Evolutionary conservation across 2,113 vertebrate genomes (phyloP), one percentile per base, ranked within the genome.

Genomic region (Channa argus): DNA sequence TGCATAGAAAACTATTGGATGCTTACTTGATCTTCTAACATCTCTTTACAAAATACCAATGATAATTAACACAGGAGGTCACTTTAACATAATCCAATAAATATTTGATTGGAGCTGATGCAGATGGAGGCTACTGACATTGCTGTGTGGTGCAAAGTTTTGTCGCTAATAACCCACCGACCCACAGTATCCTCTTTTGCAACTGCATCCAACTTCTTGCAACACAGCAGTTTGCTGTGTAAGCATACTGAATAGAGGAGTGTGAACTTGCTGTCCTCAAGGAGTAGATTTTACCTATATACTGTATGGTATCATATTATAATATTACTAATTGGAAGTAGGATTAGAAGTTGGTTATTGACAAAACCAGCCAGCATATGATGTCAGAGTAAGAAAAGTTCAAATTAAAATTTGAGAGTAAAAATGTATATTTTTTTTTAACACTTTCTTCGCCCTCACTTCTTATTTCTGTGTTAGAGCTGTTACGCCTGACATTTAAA

Each of bases 401-500:
- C 24, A 24, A 24, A 8, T 15, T 58, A 53, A 55, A 36, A 39
- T 46, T 64, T 59, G 4, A 66, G 8, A 60, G 56, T n/a, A 53
- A 67, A 71, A 74, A 43, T 7, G 0, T 7, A 49, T 34, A 65
- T 81, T 62, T 24, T 62, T 24, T 24, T 24, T 70, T 7, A 71
- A 89, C 67, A 78, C 68, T 52, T 60, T 71, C 14, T 72, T 15
- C 46, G 74, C 56, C 59, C n/a, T 71, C 13, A 68, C 62, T 71
- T 80, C 74, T 64, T 74, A 85, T 80, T 92, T 86, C 80, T 82
- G 79, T 86, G 92, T 84, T 52, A 83, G 76, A 90, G 90, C 89
- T 79, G 80, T 89, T 87, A 86, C 76, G 67, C 62, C 69, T 94
- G 93, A 92, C 93, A 94, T 94, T 94, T 91, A 90, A 92, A 92